A percentile compares a stretch with the other conserved stretches of the same genome.
phyloP scores from a whole-genome alignment of 2,888 invertebrate genomes.

The Tillus elongatus region DNA sequence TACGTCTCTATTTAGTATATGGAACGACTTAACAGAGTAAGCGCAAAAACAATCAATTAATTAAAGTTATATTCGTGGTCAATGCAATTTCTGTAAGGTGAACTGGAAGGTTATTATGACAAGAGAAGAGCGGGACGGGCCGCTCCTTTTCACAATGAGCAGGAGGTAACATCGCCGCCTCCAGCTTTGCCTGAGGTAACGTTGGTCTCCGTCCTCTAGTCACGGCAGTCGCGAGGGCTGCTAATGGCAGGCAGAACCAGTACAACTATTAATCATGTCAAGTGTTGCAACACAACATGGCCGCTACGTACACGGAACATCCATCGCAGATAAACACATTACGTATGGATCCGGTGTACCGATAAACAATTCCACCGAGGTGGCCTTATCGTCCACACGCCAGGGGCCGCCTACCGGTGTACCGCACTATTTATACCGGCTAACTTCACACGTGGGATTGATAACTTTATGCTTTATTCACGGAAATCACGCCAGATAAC shows the following conservation, averaged over 20 bases:
- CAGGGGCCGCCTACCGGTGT: slow-evolving; percentile 23
- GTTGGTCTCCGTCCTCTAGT: no score
- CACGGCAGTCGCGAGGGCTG: slow-evolving; percentile 38
- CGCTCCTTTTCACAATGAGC: no score
- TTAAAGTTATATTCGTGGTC: no score
- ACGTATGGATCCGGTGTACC: slow-evolving; percentile 40
- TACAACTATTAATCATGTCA: slow-evolving; percentile 43
- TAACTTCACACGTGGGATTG: slow-evolving; percentile 26
- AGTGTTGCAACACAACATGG: slow-evolving; percentile 43
- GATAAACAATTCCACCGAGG: slow-evolving; percentile 41
- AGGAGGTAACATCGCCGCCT: no score
- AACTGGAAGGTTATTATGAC: no score
- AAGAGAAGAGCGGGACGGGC: no score
- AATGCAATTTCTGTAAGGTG: no score
- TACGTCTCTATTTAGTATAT: no score
- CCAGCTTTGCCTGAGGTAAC: slow-evolving; percentile 24
- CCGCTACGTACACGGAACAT: slow-evolving; percentile 42
- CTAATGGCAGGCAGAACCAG: slow-evolving; percentile 42
- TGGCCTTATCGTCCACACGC: no score
- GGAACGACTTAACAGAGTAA: no score
- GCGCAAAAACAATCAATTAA: no score
- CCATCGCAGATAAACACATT: slow-evolving; percentile 44
- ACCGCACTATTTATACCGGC: slow-evolving; percentile 10
- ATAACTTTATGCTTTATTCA: slow-evolving; percentile 27
- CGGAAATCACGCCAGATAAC: slow-evolving; percentile 24